Evolutionary conservation across 2,888 invertebrate genomes (phyloP), one percentile per base, ranked within the genome.

Genomic region (Dryocosmus kuriphilus): DNA sequence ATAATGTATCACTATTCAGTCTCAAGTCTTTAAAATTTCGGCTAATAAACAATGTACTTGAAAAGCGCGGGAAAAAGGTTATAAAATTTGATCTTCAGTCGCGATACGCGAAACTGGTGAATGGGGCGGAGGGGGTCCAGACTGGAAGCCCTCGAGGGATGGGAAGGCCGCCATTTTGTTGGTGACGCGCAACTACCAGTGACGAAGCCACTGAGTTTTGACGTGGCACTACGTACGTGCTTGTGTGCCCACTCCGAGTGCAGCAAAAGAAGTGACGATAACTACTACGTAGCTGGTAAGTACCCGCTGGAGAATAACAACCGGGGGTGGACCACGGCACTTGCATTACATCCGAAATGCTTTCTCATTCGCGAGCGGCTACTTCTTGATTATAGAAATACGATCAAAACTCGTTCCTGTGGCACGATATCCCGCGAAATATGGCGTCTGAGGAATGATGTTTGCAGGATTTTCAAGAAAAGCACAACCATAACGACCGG

Each of bases 281-380:
- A 96, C 96, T 96, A 96, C 96, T 96, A 96, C 96, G 96, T 96
- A 97, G 96, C 96, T 95, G 95, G 95, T 96, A 95, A 95, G 83
- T 83, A 83, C 95, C 94, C 93, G 93, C 93, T 93, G 93, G 93
- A 93, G 93, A 93, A 93, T 92, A 93, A 93, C 93, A 93, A 92
- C 91, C 92, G 92, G 92, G 92, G 93, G 92, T 93, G 93, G 93
- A 91, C 91, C 91, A 90, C 90, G 87, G 90, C 84, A 79, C 82
- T 83, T 81, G 83, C 82, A 81, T 77, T 81, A 81, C 80, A 79
- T 74, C 79, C 79, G 79, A 83, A 84, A 84, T 84, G 80, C 81
- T 83, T 73, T 60, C 79, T 79, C 78, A 80, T 85, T 71, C 63
- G 78, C 79, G 77, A 80, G 82, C 82, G 77, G 83, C 79, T 78